Base-by-base conservation (phyloP, 1,140 invertebrate species). In the Phortica variegata region DNA sequence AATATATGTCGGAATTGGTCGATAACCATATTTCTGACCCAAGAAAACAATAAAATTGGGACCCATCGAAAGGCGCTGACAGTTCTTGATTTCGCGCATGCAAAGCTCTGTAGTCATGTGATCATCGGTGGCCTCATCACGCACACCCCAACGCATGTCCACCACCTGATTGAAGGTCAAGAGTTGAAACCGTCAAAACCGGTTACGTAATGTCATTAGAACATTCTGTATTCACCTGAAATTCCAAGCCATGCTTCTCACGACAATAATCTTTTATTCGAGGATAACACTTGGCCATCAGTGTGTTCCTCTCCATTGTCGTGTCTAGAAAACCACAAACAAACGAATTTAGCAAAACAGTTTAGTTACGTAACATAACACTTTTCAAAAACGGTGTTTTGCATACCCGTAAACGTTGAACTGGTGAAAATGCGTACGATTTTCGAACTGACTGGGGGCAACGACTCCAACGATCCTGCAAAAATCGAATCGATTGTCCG, bases 231-330 rank as follows among this genome's bases (percentile, higher is more conserved):
- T 62, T 77, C 77, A 95, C 94, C 84, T 98, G 96, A 83, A 98
- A 98, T 75, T 98, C 96, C n/a, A 98, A 79, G 1, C 96, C 95
- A 61, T 98, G 94, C 70, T 94, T 95, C 76, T 98, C 95, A 50
- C 95, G 78, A 69, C 96, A 98, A 76, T 95, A 98, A 69, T 97
- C 94, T 73, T 99, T 98, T 34, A 99, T 83, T 73, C 89, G 88
- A 0, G 96, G 95, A 77, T 98, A 99, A 48, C 95, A 96, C 77
- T 97, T 93, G 26, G 96, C 94, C 95, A 99, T 99, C 12, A 98
- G 69, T 0, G 94, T 96, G 78, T 98, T 98, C 60, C 96, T 82
- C 77, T 99, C 96, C 84, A 97, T 89, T 2, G 93, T 93, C 4
- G 95, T 98, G 76, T 99, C 96, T 97, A 62, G 49, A 57, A 49